phyloP scores from a whole-genome alignment of 2,888 invertebrate genomes.

The Tetragonula carbonaria region DNA sequence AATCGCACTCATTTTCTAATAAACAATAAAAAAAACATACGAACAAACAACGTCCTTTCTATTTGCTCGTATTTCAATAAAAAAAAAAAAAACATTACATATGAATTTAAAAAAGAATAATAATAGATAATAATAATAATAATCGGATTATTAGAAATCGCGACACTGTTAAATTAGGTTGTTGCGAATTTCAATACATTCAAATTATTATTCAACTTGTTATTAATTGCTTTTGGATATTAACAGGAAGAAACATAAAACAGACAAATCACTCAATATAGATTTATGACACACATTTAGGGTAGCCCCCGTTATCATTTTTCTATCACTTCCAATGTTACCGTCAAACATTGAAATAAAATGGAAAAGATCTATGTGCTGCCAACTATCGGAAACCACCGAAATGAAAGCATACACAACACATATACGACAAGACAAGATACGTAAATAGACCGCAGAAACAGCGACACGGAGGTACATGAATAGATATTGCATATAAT shows the following conservation, averaged over 20 bases:
- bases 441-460: too few species aligned
- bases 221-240: neutral
- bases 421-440: too few species aligned
- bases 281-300: neutral
- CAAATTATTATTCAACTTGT: neutral
- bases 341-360: neutral
- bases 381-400: neutral
- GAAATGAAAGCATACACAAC: too few species aligned
- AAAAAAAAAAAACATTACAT: neutral
- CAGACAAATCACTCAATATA: neutral
- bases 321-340: neutral
- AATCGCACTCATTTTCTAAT: too few species aligned
- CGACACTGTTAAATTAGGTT: conserved; percentile 20
- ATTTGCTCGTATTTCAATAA: neutral
- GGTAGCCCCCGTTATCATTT: neutral
- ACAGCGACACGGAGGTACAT: too few species aligned
- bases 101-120: neutral
- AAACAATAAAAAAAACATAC: neutral
- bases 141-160: conserved; percentile 14
- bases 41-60: neutral
- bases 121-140: neutral
- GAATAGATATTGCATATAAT: too few species aligned
- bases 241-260: neutral
- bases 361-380: neutral
- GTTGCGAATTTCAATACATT: neutral